Conservation (phyloP, 2,113 vertebrate genomes). For the Eonycteris spelaea region DNA sequence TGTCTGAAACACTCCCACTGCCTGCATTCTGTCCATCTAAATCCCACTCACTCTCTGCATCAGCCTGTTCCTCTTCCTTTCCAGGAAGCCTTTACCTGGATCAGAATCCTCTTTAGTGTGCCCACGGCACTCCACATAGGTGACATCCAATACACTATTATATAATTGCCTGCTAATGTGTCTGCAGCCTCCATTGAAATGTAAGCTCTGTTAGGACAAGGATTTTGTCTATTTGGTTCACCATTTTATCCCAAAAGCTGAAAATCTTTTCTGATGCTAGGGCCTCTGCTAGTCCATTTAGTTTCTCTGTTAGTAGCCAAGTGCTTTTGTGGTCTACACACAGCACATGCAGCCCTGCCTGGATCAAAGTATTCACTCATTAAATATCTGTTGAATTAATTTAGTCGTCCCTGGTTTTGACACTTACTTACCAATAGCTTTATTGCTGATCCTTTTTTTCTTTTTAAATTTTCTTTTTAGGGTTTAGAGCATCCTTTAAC, state of each 20-base stretch:
- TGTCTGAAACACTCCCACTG: not conserved
- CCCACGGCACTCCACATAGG: fast-evolving
- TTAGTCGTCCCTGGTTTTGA: not conserved
- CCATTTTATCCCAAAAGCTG: not conserved
- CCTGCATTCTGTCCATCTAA: not conserved
- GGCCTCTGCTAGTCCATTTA: fast-evolving
- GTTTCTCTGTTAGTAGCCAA: not conserved
- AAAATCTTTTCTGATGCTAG: not conserved
- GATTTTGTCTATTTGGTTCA: not conserved
- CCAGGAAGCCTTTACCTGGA: not conserved
- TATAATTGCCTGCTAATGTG: not conserved
- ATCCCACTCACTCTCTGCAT: not conserved
- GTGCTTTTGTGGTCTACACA: not conserved
- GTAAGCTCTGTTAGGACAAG: not conserved
- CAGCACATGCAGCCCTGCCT: not conserved
- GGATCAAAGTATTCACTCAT: not conserved
- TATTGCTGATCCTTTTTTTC: not conserved
- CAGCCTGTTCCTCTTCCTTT: not conserved
- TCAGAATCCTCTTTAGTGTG: not conserved
- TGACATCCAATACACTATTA: no score
- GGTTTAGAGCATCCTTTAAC: not conserved
- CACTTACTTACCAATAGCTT: not conserved
- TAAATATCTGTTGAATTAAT: not conserved
- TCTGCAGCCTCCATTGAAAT: not conserved
- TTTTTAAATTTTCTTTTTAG: not conserved